Evolutionary conservation across 1,140 invertebrate species (phyloP).

Genomic region (Listronotus bonariensis): DNA sequence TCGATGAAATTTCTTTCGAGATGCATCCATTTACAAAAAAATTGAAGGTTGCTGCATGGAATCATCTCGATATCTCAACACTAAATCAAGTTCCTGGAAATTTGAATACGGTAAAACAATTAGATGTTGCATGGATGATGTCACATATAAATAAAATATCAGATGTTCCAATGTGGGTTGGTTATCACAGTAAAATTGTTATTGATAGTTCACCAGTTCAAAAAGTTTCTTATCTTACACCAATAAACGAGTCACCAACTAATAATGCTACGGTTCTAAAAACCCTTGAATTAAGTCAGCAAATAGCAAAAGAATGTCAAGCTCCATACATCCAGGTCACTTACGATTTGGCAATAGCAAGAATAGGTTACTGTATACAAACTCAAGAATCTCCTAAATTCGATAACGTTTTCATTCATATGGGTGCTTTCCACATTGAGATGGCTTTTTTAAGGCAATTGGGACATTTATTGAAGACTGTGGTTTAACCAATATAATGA

Average conservation of each 20-base stretch:
- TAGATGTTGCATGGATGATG: no score
- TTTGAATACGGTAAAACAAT: no score
- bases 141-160: no score
- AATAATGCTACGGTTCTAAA: conserved; percentile 45
- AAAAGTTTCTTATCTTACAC: conserved; percentile 43
- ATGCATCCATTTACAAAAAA: conserved; percentile 25
- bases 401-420: conserved; percentile 40
- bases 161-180: no score
- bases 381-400: conserved; percentile 8
- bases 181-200: no score
- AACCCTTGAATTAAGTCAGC: conserved; percentile 48
- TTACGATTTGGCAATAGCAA: conserved; percentile 52
- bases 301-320: conserved; percentile 41
- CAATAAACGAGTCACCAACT: conserved; percentile 51
- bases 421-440: conserved; percentile 54
- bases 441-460: conserved; percentile 55
- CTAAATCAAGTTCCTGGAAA: conserved; percentile 11
- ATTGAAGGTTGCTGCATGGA: conserved; percentile 31
- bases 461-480: conserved; percentile 52
- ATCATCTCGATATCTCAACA: conserved; percentile 22
- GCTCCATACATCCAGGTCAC: conserved; percentile 51
- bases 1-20: conserved; percentile 18
- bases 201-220: conserved; percentile 5
- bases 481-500: conserved; percentile 50
- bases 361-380: conserved; percentile 50